Percentiles rank a stretch among this genome's conserved stretches.
These are phyloP conservation scores for Sebastes cheni DNA, from an alignment of 2,797 vertebrate genomes.

Conservation along the genomic window DNA sequence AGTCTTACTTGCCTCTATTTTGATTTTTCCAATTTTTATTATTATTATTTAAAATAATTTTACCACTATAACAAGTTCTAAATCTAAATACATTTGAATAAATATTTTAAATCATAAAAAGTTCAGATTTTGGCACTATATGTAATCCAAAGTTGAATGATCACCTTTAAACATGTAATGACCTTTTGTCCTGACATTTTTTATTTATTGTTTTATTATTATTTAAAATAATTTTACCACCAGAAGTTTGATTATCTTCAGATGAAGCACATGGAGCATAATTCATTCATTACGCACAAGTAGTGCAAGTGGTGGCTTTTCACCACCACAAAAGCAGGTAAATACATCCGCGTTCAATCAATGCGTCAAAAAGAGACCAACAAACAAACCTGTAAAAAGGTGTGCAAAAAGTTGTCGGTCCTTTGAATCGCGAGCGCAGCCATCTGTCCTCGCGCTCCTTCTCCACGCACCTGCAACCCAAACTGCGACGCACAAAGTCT, in stretches of 20 bases:
- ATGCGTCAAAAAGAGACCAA: neutral
- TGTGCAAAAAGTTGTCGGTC: slow-evolving; percentile 85
- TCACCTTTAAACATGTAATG: no score
- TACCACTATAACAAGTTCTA: neutral
- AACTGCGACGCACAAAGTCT: slow-evolving; percentile 57
- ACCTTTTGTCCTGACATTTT: neutral
- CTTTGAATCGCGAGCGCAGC: slow-evolving; percentile 85
- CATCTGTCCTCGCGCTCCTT: slow-evolving; percentile 77
- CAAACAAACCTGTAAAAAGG: slow-evolving; percentile 86
- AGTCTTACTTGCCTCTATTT: neutral
- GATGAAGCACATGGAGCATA: neutral
- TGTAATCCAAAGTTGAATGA: neutral
- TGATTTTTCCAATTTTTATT: neutral
- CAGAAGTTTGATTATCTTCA: neutral
- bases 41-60: neutral
- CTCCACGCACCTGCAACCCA: slow-evolving; percentile 72
- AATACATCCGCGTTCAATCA: neutral
- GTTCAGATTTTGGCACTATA: neutral
- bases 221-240: neutral
- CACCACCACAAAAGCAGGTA: neutral
- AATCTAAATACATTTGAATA: neutral
- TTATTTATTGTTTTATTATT: neutral
- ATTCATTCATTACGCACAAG: neutral
- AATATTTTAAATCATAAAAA: neutral
- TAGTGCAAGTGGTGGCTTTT: neutral